phyloP scores from a whole-genome alignment of 2,888 invertebrate species.

The Drosophila longiperda region DNA sequence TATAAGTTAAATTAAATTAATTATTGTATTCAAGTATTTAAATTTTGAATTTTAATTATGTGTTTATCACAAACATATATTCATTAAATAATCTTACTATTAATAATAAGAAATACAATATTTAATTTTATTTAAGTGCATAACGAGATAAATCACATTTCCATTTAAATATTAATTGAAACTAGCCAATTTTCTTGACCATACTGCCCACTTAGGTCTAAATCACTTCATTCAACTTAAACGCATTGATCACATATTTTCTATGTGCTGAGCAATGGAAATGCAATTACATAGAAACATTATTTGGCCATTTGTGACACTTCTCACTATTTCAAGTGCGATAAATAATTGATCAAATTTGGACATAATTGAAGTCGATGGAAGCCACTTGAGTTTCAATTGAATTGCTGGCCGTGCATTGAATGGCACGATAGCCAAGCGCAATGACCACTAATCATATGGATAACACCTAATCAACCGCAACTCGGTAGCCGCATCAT shows the following conservation, averaged over 20 bases:
- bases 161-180: background rate
- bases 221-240: slow-evolving; percentile 1
- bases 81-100: background rate
- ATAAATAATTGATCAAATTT: slow-evolving; percentile 50
- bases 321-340: slow-evolving; percentile 26
- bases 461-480: slow-evolving; percentile 80
- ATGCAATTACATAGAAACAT: slow-evolving; percentile 9
- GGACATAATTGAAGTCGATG: slow-evolving; percentile 38
- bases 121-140: background rate
- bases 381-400: slow-evolving; percentile 46
- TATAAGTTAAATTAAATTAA: background rate
- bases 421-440: slow-evolving; percentile 32
- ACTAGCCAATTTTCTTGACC: background rate
- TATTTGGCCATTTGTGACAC: slow-evolving; percentile 25
- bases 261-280: background rate
- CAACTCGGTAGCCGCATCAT: slow-evolving; percentile 58
- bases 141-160: background rate
- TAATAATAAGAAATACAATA: background rate
- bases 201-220: background rate
- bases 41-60: background rate
- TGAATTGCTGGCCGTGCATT: slow-evolving; percentile 33
- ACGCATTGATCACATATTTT: background rate
- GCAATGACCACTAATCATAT: slow-evolving; percentile 78
- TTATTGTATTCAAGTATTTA: background rate
- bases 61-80: background rate